Evolutionary conservation across 2,888 invertebrate genomes (phyloP).

Genomic region (Taphrorychus bicolor): DNA sequence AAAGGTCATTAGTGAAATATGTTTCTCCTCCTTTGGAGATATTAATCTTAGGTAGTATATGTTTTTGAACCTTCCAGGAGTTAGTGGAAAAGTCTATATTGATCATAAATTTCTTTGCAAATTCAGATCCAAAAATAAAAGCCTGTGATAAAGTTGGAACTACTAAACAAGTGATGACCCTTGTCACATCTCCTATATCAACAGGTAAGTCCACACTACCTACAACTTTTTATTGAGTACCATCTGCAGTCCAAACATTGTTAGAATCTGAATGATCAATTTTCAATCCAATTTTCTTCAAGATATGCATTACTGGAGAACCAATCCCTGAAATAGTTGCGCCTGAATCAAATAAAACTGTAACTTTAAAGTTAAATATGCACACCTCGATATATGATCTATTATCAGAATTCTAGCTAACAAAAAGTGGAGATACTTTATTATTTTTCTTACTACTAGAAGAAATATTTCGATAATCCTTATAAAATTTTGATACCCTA

Average conservation of each 20-base stretch:
- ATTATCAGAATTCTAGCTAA: no score
- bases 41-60: no score
- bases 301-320: background rate
- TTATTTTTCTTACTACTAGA: no score
- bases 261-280: background rate
- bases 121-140: slow-evolving; percentile 1
- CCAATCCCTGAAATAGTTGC: background rate
- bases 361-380: background rate
- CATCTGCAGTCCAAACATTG: background rate
- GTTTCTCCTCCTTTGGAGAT: no score
- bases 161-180: background rate
- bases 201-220: background rate
- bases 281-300: background rate
- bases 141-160: background rate
- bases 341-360: background rate
- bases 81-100: background rate
- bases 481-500: no score
- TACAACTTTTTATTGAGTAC: background rate
- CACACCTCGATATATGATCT: background rate
- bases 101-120: background rate
- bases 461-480: no score
- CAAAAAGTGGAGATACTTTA: no score
- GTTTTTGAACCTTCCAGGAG: background rate
- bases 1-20: no score
- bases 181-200: background rate